phyloP scores from a whole-genome alignment of 2,113 vertebrate species.

The Nannospalax galili region DNA sequence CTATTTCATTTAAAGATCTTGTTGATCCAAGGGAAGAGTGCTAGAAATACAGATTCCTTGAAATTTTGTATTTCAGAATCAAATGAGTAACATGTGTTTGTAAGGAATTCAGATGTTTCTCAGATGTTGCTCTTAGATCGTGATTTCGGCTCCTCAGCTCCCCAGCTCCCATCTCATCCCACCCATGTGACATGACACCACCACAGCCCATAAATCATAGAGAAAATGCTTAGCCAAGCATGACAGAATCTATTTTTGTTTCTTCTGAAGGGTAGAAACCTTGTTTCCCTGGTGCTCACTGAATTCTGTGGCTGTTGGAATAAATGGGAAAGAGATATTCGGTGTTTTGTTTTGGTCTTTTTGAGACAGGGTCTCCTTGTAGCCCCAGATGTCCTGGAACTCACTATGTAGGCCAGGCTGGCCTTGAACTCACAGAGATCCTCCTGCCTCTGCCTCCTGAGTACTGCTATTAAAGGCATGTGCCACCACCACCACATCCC shows the following conservation, averaged over 20 bases:
- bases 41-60: neutral
- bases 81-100: neutral
- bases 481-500: too few species aligned
- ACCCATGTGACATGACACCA: neutral
- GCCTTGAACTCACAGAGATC: too few species aligned
- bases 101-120: neutral
- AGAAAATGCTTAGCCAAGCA: neutral
- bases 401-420: too few species aligned
- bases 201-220: neutral
- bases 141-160: neutral
- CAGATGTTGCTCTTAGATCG: neutral
- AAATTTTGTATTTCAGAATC: neutral
- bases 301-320: neutral
- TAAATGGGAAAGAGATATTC: conserved; percentile 3
- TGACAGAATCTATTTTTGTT: neutral
- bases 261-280: neutral
- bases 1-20: neutral
- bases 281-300: neutral
- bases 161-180: neutral
- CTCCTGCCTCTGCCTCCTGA: too few species aligned
- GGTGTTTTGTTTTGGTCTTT: too few species aligned
- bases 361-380: too few species aligned
- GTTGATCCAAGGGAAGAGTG: neutral
- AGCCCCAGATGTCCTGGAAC: too few species aligned
- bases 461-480: too few species aligned